Evolutionary conservation across 2,797 vertebrate genomes (phyloP).

Genomic region (Poecilia velifera): DNA sequence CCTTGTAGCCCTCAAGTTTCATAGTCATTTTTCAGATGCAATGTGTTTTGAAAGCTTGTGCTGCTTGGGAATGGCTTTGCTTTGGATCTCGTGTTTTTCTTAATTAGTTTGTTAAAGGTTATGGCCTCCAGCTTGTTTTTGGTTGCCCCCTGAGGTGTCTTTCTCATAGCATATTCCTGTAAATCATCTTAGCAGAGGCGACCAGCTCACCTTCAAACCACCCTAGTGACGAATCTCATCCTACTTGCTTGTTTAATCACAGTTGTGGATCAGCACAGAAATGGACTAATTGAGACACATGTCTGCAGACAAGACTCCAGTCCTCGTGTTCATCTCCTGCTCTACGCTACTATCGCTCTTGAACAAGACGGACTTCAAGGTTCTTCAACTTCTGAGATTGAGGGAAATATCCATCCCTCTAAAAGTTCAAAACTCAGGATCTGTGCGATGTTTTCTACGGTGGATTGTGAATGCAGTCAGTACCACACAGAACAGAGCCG

Average conservation of each 20-base stretch:
- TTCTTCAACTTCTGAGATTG: neutral
- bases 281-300: neutral
- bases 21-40: neutral
- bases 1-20: neutral
- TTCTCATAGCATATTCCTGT: neutral
- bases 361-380: neutral
- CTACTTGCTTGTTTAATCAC: neutral
- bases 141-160: neutral
- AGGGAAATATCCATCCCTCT: neutral
- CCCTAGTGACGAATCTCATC: neutral
- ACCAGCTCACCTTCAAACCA: neutral
- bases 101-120: neutral
- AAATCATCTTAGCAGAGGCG: neutral
- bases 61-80: neutral
- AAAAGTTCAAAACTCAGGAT: neutral
- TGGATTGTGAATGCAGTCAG: neutral
- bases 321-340: neutral
- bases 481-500: neutral
- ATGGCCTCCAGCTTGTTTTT: neutral
- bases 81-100: neutral
- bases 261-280: neutral
- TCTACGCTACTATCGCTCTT: neutral
- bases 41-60: neutral
- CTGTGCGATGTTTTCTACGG: neutral
- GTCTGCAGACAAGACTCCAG: neutral